Conservation (phyloP, 2,888 invertebrate genomes). For the Clepsis dumicolana region DNA sequence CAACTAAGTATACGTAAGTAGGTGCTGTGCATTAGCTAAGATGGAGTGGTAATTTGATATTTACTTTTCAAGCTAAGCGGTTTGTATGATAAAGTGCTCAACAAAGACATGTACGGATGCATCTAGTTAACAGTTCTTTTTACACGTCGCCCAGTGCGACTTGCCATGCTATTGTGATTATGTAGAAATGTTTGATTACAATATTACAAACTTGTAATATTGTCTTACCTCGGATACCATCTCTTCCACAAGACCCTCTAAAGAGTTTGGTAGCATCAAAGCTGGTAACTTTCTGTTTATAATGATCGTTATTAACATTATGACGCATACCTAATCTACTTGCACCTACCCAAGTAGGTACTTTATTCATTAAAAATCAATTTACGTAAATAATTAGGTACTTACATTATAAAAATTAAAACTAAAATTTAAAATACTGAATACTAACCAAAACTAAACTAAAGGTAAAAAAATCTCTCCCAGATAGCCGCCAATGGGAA, state of each 20-base stretch:
- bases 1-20: background rate
- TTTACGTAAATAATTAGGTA: no score
- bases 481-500: no score
- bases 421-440: no score
- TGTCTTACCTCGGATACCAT: background rate
- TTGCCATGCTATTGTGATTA: slow-evolving; percentile 17
- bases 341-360: background rate
- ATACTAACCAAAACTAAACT: no score
- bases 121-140: slow-evolving; percentile 37
- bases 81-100: slow-evolving; percentile 35
- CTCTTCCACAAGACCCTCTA: background rate
- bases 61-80: slow-evolving; percentile 27
- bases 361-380: no score
- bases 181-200: background rate
- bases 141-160: slow-evolving; percentile 12
- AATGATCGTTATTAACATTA: background rate
- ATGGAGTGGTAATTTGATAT: slow-evolving; percentile 23
- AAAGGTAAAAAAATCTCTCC: no score
- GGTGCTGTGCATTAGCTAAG: slow-evolving; percentile 20
- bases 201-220: background rate
- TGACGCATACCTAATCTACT: background rate
- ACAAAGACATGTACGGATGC: slow-evolving; percentile 38
- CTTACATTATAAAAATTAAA: no score
- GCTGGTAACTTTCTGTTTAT: background rate
- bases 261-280: background rate